phyloP scores from a whole-genome alignment of 2,888 invertebrate species.

The Idaea straminata region DNA sequence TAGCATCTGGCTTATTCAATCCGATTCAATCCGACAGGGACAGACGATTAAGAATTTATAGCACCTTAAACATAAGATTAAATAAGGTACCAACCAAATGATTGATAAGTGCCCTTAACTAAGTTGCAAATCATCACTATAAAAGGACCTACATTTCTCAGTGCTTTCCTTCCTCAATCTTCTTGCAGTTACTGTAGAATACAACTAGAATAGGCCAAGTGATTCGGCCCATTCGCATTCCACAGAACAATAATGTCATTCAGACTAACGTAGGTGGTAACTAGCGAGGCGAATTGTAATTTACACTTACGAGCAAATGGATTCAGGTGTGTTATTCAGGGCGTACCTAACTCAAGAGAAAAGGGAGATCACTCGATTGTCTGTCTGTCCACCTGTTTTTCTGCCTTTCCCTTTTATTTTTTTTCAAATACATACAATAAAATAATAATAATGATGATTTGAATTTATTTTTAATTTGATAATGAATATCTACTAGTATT shows the following conservation, averaged over 20 bases:
- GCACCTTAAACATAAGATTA: neutral
- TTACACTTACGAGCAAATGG: neutral
- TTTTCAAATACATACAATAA: too few relatives aligned
- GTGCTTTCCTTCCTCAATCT: neutral
- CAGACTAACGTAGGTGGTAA: slow-evolving; percentile 1
- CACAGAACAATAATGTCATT: slow-evolving; percentile 1
- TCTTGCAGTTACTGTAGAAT: neutral
- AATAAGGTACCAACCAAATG: neutral
- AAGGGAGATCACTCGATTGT: too few relatives aligned
- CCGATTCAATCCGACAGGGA: too few relatives aligned
- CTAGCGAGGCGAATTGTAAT: neutral
- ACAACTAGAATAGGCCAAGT: neutral
- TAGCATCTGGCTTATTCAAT: too few relatives aligned
- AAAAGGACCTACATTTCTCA: neutral
- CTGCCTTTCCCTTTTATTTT: too few relatives aligned
- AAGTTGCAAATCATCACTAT: neutral
- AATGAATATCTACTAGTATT: too few relatives aligned
- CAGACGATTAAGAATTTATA: too few relatives aligned
- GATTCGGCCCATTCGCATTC: neutral
- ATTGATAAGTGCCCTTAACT: neutral
- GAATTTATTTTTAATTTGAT: too few relatives aligned
- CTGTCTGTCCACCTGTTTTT: too few relatives aligned
- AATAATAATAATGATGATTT: too few relatives aligned
- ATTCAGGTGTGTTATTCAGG: neutral
- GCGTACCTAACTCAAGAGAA: too few relatives aligned